These are phyloP conservation scores for Dynastes tityus DNA, from an alignment of 2,888 invertebrate genomes.

Conservation along the genomic window DNA sequence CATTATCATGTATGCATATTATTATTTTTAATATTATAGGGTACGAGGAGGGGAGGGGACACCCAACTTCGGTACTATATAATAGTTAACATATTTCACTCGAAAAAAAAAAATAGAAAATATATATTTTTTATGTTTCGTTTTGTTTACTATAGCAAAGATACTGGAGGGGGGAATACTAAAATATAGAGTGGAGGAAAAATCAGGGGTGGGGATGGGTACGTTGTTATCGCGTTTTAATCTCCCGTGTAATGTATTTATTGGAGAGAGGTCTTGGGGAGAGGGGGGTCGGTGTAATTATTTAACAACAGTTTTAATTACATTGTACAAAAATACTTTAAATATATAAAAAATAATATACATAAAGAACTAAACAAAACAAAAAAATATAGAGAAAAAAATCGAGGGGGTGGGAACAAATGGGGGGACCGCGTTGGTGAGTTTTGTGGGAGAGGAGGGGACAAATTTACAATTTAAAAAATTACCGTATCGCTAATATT, in stretches of 20 bases:
- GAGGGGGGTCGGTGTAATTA: background rate
- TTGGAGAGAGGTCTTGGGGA: background rate
- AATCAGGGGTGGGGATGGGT: background rate
- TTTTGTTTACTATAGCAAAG: background rate
- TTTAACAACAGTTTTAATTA: constrained; percentile 38
- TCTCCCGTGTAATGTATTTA: background rate
- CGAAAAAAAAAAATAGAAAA: constrained; percentile 1
- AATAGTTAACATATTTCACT: constrained; percentile 6
- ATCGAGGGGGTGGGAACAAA: too few relatives aligned
- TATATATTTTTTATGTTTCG: background rate
- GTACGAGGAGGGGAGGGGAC: constrained; percentile 2
- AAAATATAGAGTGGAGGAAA: background rate
- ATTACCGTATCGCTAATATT: constrained; percentile 19
- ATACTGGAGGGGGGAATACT: background rate
- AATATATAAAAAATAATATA: constrained; percentile 50
- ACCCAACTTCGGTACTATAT: constrained; percentile 1
- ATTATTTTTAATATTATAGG: constrained; percentile 16
- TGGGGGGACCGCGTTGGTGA: too few relatives aligned
- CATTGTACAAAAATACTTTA: constrained; percentile 47
- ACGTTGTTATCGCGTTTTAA: constrained; percentile 2
- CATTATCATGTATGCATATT: constrained; percentile 16
- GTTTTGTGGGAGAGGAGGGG: background rate
- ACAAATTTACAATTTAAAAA: constrained; percentile 48
- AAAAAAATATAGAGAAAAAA: constrained; percentile 10
- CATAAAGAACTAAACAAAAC: background rate